Conservation (phyloP, 1,140 invertebrate genomes). For the Bombus consobrinus region DNA sequence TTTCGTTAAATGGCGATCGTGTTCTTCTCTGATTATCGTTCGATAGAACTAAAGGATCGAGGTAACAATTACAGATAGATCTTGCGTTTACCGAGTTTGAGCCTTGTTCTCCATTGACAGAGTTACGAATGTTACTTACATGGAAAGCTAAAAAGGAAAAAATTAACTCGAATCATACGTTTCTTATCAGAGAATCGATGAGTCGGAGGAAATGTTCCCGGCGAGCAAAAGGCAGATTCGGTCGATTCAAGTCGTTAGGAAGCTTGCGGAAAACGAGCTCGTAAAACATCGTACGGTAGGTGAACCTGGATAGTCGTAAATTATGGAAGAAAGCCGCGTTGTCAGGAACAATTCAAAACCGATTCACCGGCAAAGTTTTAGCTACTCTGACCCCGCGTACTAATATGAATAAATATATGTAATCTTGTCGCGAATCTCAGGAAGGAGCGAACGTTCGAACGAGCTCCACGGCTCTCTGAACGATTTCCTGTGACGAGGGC, state of each 20-base stretch:
- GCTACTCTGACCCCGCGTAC: not conserved
- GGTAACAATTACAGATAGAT: too few species aligned
- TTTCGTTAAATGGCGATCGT: not conserved
- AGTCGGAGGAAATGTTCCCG: not conserved
- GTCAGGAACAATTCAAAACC: not conserved
- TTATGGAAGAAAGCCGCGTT: conserved; percentile 18
- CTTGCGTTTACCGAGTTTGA: too few species aligned
- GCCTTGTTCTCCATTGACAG: too few species aligned
- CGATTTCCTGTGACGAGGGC: not conserved
- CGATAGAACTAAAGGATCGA: not conserved
- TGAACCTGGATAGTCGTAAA: conserved; percentile 38
- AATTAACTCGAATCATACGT: too few species aligned
- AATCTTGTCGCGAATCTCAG: too few species aligned
- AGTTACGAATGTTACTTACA: too few species aligned
- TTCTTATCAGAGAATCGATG: too few species aligned
- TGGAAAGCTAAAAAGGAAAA: too few species aligned
- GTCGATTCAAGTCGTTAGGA: conserved; percentile 18
- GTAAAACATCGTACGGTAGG: conserved; percentile 45
- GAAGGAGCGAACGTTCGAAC: too few species aligned
- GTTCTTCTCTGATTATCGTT: not conserved
- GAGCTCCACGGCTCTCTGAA: not conserved
- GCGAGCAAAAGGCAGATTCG: not conserved
- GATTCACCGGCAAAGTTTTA: conserved; percentile 16
- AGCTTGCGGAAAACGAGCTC: conserved; percentile 56
- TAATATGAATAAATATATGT: not conserved